Conservation (phyloP, 2,888 invertebrate genomes). For the Cryptophagus acutangulus region DNA sequence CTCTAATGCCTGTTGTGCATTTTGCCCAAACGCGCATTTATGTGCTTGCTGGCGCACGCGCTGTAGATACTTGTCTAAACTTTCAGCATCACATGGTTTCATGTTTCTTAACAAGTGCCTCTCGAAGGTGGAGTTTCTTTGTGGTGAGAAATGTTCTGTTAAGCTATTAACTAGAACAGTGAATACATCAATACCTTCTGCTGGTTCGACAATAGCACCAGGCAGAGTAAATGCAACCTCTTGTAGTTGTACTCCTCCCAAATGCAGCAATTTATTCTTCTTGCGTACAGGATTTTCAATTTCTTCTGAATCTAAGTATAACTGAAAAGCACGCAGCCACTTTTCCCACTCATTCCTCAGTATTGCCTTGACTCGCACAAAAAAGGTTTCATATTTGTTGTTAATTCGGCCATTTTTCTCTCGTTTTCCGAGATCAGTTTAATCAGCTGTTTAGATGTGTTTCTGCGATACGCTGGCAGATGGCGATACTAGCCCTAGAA, state of each 20-base stretch:
- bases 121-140: conserved; percentile 12
- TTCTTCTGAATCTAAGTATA: conserved; percentile 20
- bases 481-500: too few species aligned
- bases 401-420: too few species aligned
- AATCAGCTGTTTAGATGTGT: too few species aligned
- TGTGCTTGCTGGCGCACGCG: conserved; percentile 29
- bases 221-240: conserved; percentile 1
- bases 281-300: conserved; percentile 6
- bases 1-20: conserved; percentile 17
- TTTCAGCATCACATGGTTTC: conserved; percentile 26
- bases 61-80: conserved; percentile 30
- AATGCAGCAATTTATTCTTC: conserved; percentile 26
- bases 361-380: conserved; percentile 21
- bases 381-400: conserved; percentile 23
- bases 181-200: conserved; percentile 26
- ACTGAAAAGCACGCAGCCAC: conserved; percentile 20
- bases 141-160: conserved; percentile 17
- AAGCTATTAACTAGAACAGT: conserved; percentile 11
- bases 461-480: too few species aligned
- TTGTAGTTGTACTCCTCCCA: conserved; percentile 24
- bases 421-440: too few species aligned
- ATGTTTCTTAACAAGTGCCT: conserved; percentile 5
- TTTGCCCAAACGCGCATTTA: conserved; percentile 30
- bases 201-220: background rate
- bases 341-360: conserved; percentile 24